A percentile compares a stretch with the other conserved stretches of the same genome.
phyloP scores from a whole-genome alignment of 2,888 invertebrate genomes.

The Cylindroiulus punctatus region DNA sequence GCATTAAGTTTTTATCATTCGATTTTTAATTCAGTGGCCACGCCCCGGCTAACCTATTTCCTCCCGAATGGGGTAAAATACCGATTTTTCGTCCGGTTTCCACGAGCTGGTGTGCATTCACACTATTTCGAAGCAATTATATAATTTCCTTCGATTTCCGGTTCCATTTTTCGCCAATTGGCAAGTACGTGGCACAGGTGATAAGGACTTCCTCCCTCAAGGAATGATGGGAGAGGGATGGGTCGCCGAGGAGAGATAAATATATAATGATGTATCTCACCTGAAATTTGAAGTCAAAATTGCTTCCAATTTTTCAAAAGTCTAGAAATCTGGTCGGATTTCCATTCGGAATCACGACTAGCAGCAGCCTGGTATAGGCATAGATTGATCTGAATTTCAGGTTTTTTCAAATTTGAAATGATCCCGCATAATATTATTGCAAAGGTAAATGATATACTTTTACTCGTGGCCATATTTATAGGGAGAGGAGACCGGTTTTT shows the following conservation, averaged over 20 bases:
- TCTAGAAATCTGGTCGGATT: neutral
- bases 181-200: neutral
- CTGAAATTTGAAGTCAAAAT: neutral
- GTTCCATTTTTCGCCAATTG: constrained; percentile 10
- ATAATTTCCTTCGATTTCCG: constrained; percentile 14
- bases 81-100: constrained; percentile 5
- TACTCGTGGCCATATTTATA: constrained; percentile 20
- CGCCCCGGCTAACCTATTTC: constrained; percentile 32
- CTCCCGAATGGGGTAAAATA: constrained; percentile 11
- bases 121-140: constrained; percentile 23
- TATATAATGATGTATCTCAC: neutral
- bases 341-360: neutral
- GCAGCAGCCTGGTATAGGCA: neutral
- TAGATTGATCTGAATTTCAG: neutral
- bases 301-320: neutral
- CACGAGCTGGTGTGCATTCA: constrained; percentile 14
- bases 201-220: neutral
- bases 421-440: constrained; percentile 16
- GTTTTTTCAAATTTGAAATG: neutral
- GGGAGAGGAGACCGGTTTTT: constrained; percentile 13
- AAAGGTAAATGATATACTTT: constrained; percentile 26
- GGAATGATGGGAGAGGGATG: neutral
- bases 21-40: neutral
- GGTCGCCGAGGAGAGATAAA: neutral
- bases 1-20: neutral